Evolutionary conservation across 2,888 invertebrate species (phyloP).

Genomic region (Chrysodeixis includens): DNA sequence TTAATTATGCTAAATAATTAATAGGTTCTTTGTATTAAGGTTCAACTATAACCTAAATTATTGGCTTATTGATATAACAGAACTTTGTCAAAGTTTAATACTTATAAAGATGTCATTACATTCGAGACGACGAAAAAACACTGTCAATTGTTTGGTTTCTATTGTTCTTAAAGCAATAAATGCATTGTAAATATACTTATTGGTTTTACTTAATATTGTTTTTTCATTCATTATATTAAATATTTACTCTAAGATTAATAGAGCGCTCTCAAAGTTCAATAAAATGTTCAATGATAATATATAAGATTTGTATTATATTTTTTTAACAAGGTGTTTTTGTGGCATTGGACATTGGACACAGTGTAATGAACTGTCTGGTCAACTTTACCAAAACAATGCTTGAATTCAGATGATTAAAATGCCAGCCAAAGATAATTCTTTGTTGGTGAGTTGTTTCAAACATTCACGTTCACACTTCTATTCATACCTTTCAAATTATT

Average conservation of each 20-base stretch:
- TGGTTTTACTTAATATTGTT: too few species aligned
- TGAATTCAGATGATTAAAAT: conserved; percentile 50
- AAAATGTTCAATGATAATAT: conserved; percentile 18
- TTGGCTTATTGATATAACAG: too few species aligned
- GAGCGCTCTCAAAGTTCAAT: background rate
- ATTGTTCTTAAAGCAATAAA: too few species aligned
- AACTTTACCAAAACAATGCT: conserved; percentile 50
- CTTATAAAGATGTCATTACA: too few species aligned
- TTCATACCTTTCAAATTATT: conserved; percentile 40
- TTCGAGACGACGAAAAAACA: background rate
- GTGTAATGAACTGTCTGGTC: conserved; percentile 38
- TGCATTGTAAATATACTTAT: too few species aligned
- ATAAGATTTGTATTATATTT: conserved; percentile 35
- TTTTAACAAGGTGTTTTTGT: conserved; percentile 30
- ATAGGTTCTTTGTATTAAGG: too few species aligned
- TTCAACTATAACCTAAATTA: too few species aligned
- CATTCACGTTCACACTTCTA: conserved; percentile 39
- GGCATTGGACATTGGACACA: conserved; percentile 29
- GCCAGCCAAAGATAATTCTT: conserved; percentile 40
- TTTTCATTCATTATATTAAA: background rate
- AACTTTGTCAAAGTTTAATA: too few species aligned
- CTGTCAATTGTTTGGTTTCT: background rate
- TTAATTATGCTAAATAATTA: too few species aligned
- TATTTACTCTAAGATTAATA: background rate
- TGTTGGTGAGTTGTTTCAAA: conserved; percentile 41